Evolutionary conservation across 2,797 vertebrate species (phyloP), one percentile per base, ranked within the genome.

Genomic region (Triplophysa bombifrons): DNA sequence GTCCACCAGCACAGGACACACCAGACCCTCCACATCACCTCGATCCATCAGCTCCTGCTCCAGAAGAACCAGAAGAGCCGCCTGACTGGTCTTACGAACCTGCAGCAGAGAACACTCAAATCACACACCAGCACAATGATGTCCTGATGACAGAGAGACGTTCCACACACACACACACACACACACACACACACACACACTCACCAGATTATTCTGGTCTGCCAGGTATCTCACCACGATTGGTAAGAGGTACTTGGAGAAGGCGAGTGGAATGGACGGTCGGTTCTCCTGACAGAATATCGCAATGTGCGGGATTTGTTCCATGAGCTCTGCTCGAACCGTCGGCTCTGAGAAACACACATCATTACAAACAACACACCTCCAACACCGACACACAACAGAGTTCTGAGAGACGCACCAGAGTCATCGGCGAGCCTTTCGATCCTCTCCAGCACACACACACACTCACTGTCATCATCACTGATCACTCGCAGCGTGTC

Each of bases 231-330:
- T 87, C 82, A 96, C 94, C 85, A 96, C 94, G 71, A 96, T 94
- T 25, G 95, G 95, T 0, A 96, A 85, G 27, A 96, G 90, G 87
- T 95, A 95, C 83, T 95, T 96, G 81, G 95, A 95, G 85, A 96
- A 96, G 76, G 95, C 95, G 5, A 91, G 93, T 0, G 95, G 95
- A 78, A 96, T 94, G n/a, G 94, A 94, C 86, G 95, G 95, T 78
- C 93, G 91, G 84, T 95, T 96, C 88, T 96, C 95, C 88, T 96
- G 95, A 88, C 95, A 96, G 90, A 96, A 96, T 91, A 96, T 92
- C 61, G 95, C 94, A 58, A 96, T 94, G 41, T 95, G 95, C 83
- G 95, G 95, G 84, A 96, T 93, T 87, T 96, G 95, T 86, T 96
- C 95, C 95, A 96, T 96, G 83, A 96, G 88, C 82, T 96, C 95